Conservation (phyloP, 37 sponge, comb jelly and placozoan genomes). For the Agelas oroides region DNA sequence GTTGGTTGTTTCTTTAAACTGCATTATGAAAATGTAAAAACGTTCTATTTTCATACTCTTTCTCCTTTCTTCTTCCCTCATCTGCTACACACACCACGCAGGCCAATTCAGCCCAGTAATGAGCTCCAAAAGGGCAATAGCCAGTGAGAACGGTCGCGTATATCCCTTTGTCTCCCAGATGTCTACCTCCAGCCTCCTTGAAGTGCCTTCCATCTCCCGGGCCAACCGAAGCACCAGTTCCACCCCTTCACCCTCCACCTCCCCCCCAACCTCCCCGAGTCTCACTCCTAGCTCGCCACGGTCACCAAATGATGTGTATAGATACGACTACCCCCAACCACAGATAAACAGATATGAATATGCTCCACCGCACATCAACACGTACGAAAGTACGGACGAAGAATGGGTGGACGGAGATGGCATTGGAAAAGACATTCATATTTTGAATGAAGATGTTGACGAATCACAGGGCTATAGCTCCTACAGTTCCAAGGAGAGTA, state of each 20-base stretch:
- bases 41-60: too few relatives aligned
- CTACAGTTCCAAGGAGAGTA: constrained; percentile 29
- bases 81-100: neutral
- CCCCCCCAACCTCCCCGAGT: constrained; percentile 56
- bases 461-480: constrained; percentile 5
- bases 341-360: neutral
- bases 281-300: constrained; percentile 63
- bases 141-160: constrained; percentile 7
- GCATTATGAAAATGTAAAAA: too few relatives aligned
- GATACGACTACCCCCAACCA: neutral
- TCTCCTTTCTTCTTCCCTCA: too few relatives aligned
- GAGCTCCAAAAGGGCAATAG: constrained; percentile 13
- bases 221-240: constrained; percentile 49
- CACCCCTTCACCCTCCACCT: constrained; percentile 57
- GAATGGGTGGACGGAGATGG: neutral
- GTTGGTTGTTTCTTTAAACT: too few relatives aligned
- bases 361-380: too few relatives aligned
- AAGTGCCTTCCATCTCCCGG: constrained; percentile 17
- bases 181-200: constrained; percentile 45
- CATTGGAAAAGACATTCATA: neutral
- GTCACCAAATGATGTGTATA: constrained; percentile 37
- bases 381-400: neutral
- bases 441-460: neutral
- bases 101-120: constrained; percentile 65
- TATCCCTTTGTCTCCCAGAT: constrained; percentile 8